Evolutionary conservation across 2,888 invertebrate species (phyloP).

Genomic region (Synanthedon andrenaeformis): DNA sequence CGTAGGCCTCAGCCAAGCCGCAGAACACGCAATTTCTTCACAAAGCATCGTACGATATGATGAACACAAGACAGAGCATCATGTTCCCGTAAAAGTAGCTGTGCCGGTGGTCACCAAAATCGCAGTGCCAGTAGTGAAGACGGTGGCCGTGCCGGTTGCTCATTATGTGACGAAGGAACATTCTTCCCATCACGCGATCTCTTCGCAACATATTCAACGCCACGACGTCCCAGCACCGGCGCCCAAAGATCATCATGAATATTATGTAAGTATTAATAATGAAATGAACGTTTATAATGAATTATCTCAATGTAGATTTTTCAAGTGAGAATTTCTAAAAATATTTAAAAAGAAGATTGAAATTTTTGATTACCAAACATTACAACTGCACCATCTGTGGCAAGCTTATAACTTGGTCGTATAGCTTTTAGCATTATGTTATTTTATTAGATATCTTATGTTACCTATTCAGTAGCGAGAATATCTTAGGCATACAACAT

Average conservation of each 20-base stretch:
- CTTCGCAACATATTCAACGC: constrained; percentile 22
- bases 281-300: too few relatives aligned
- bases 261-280: constrained; percentile 18
- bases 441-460: too few relatives aligned
- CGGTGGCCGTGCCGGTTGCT: not conserved
- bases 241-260: constrained; percentile 9
- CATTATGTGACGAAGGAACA: not conserved
- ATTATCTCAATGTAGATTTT: too few relatives aligned
- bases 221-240: constrained; percentile 12
- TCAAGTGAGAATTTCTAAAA: not conserved
- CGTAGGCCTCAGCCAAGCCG: constrained; percentile 19
- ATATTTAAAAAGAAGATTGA: not conserved
- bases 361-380: not conserved
- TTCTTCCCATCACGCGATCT: constrained; percentile 8
- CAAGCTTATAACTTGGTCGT: too few relatives aligned
- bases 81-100: constrained; percentile 1
- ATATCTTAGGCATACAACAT: too few relatives aligned
- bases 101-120: not conserved
- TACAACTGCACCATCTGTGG: not conserved
- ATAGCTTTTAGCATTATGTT: too few relatives aligned
- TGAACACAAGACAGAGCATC: constrained; percentile 2
- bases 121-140: not conserved
- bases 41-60: constrained; percentile 19
- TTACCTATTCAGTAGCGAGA: too few relatives aligned
- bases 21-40: constrained; percentile 24